Conservation (phyloP, 92 coral and sea anemone genomes). For the Plumapathes pennacea region DNA sequence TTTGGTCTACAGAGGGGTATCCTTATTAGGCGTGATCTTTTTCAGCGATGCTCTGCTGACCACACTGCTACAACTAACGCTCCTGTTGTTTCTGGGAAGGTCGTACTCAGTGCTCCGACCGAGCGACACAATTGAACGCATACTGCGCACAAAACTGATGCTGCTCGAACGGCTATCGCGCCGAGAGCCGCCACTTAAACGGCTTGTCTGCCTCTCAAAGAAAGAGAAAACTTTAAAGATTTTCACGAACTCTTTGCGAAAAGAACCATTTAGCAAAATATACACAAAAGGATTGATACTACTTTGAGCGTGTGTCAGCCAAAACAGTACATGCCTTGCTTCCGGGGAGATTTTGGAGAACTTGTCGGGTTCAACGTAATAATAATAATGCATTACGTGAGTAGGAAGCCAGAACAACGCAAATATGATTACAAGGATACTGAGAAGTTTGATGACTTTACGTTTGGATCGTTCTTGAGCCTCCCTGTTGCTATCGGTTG, state of each 20-base stretch:
- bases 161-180: no score
- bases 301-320: conserved; percentile 43
- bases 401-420: conserved; percentile 51
- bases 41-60: no score
- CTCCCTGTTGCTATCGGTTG: conserved; percentile 21
- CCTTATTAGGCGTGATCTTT: no score
- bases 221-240: no score
- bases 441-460: conserved; percentile 24
- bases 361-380: conserved; percentile 2
- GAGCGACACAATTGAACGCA: no score
- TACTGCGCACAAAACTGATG: no score
- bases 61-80: no score
- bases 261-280: conserved; percentile 8
- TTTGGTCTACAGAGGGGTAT: no score
- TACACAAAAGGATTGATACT: conserved; percentile 49
- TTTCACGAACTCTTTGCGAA: conserved; percentile 18
- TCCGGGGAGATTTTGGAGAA: neutral
- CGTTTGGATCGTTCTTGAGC: conserved; percentile 14
- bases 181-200: no score
- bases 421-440: conserved; percentile 16
- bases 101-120: no score
- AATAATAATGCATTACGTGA: conserved; percentile 30
- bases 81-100: no score
- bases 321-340: neutral
- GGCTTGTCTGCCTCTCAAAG: no score